Conservation (phyloP, 2,113 vertebrate genomes). For the Lanius ludovicianus region DNA sequence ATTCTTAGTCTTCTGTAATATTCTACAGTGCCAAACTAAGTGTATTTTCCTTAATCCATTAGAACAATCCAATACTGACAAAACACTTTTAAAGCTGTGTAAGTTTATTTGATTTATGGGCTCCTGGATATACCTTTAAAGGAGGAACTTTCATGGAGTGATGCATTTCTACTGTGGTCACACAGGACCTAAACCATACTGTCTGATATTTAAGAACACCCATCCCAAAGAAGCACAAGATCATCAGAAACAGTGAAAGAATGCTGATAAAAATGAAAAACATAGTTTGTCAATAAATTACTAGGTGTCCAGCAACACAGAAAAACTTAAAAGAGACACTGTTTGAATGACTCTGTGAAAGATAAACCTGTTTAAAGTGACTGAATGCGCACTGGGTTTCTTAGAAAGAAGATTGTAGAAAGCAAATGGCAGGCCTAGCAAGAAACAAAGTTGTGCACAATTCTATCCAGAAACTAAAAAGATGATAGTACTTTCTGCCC, state of each 20-base stretch:
- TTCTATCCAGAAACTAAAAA: background rate
- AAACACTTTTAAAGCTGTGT: background rate
- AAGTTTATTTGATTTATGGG: background rate
- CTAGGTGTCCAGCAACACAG: background rate
- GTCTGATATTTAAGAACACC: background rate
- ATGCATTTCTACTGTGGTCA: background rate
- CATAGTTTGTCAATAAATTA: rapidly evolving
- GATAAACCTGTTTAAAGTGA: background rate
- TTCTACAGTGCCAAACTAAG: background rate
- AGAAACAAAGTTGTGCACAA: background rate
- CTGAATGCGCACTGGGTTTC: background rate
- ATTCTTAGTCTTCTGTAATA: background rate
- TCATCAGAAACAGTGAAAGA: background rate
- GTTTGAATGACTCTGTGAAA: background rate
- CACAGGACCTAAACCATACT: background rate
- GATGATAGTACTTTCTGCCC: rapidly evolving
- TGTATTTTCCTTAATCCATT: background rate
- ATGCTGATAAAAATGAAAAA: background rate
- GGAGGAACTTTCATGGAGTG: background rate
- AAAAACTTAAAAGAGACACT: background rate
- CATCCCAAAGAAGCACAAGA: background rate
- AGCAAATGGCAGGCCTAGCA: background rate
- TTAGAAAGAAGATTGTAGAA: background rate
- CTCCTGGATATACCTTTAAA: background rate
- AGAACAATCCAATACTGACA: background rate